Conservation (phyloP, 2,797 vertebrate genomes). For the Mallotus villosus region DNA sequence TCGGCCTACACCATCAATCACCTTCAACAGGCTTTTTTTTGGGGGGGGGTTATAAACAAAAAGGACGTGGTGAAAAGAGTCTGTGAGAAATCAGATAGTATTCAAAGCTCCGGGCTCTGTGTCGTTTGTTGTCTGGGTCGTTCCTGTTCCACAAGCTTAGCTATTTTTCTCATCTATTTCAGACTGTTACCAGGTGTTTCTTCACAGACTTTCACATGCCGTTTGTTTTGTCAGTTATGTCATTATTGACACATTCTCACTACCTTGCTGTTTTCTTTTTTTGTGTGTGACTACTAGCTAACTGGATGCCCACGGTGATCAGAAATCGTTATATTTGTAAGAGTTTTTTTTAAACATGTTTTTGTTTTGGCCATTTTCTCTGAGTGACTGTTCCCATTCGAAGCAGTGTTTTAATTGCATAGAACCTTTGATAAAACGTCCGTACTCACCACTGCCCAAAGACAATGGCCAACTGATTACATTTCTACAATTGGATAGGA, state of each 20-base stretch:
- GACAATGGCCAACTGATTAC: constrained; percentile 6
- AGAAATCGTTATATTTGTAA: too few species aligned
- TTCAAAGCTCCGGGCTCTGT: neutral
- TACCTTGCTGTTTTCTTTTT: neutral
- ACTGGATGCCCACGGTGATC: neutral
- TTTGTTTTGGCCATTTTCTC: neutral
- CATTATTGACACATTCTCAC: neutral
- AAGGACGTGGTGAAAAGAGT: constrained; percentile 8
- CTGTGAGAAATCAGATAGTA: too few species aligned
- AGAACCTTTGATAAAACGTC: neutral
- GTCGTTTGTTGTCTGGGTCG: too few species aligned
- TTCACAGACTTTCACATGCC: too few species aligned
- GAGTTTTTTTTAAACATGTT: too few species aligned
- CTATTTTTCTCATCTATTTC: neutral
- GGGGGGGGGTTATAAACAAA: neutral
- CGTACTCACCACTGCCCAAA: neutral
- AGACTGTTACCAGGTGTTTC: neutral
- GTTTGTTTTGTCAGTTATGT: neutral
- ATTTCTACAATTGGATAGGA: neutral
- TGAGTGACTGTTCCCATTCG: neutral
- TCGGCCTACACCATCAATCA: constrained; percentile 28
- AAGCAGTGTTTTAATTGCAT: neutral
- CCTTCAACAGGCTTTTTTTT: neutral
- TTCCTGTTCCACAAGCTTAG: neutral
- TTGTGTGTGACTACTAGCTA: neutral